A percentile compares a stretch with the other conserved stretches of the same genome.
Evolutionary conservation across 2,797 vertebrate genomes (phyloP).

Genomic region (Brachymystax lenok): DNA sequence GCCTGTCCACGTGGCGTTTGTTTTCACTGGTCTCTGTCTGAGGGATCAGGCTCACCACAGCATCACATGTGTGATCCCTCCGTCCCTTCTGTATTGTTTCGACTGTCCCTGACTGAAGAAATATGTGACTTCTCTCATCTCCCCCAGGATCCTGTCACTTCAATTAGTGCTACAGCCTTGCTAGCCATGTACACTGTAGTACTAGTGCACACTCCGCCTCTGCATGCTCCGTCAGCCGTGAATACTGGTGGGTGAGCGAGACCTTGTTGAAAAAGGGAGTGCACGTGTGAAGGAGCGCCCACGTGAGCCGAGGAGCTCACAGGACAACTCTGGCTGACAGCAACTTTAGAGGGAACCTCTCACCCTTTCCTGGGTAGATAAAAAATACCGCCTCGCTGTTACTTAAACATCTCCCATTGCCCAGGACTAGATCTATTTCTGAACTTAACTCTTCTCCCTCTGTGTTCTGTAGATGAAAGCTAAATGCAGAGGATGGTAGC

Average conservation of each 20-base stretch:
- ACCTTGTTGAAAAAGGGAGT: constrained; percentile 29
- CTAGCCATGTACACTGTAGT: constrained; percentile 19
- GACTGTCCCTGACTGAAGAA: neutral
- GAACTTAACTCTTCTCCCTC: neutral
- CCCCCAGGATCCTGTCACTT: constrained; percentile 18
- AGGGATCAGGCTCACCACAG: constrained; percentile 36
- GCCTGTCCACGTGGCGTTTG: constrained; percentile 38
- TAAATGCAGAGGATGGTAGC: neutral
- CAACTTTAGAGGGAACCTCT: constrained; percentile 12
- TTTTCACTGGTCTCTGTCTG: constrained; percentile 41
- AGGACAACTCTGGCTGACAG: constrained; percentile 17
- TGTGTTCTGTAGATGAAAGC: constrained; percentile 6
- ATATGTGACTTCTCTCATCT: constrained; percentile 30
- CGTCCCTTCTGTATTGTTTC: neutral
- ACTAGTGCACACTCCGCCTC: neutral
- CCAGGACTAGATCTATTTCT: neutral
- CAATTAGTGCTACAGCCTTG: constrained; percentile 24
- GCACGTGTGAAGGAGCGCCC: constrained; percentile 37
- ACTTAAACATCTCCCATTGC: neutral
- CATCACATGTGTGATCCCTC: neutral
- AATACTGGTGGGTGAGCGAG: constrained; percentile 29
- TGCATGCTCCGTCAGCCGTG: constrained; percentile 46
- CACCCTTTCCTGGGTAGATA: constrained; percentile 3
- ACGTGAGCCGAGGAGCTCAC: constrained; percentile 53
- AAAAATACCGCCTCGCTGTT: neutral